Evolutionary conservation across 2,113 vertebrate genomes (phyloP).

Genomic region (Cyanocitta stelleri): DNA sequence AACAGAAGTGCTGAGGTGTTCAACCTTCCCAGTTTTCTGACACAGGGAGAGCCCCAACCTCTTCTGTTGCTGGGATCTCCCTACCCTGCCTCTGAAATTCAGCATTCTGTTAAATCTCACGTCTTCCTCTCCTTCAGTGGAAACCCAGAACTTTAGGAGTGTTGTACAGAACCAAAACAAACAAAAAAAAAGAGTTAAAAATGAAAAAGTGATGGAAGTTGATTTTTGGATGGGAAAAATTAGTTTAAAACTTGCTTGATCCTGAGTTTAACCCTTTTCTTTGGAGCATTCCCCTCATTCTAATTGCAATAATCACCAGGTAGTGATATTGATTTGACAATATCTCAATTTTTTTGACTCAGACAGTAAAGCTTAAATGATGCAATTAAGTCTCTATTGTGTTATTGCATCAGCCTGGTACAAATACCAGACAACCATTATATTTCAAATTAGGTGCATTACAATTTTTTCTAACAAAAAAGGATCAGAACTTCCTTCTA

Average conservation of each 20-base stretch:
- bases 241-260: neutral
- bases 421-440: neutral
- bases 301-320: neutral
- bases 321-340: neutral
- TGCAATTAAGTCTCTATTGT: neutral
- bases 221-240: neutral
- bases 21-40: neutral
- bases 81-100: neutral
- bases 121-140: neutral
- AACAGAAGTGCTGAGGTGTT: accelerated
- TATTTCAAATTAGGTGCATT: neutral
- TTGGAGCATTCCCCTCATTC: neutral
- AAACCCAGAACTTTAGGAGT: accelerated
- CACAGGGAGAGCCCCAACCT: neutral
- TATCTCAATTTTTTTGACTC: neutral
- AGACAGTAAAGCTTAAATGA: neutral
- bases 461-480: neutral
- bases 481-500: neutral
- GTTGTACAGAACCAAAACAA: neutral
- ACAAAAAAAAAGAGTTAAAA: neutral
- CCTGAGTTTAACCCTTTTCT: neutral
- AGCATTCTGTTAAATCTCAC: neutral
- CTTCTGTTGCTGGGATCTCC: neutral
- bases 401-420: neutral
- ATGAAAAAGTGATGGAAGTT: neutral